A percentile compares a stretch with the other conserved stretches of the same genome.
Conservation (phyloP, 2,797 vertebrate genomes). For the Gymnoscopelus braueri region DNA sequence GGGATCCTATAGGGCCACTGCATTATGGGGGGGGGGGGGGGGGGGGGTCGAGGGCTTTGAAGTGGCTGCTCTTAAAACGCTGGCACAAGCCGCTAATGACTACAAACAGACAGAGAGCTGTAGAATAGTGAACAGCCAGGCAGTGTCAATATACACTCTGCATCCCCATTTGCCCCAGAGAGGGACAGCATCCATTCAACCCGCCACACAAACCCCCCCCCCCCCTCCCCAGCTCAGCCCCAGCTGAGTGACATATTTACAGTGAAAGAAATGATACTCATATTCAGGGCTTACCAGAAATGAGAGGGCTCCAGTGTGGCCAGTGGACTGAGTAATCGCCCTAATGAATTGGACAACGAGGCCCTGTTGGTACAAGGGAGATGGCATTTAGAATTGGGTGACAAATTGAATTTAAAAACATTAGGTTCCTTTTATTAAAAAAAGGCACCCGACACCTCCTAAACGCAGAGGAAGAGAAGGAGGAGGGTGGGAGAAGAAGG, state of each 20-base stretch:
- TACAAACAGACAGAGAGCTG: slow-evolving; percentile 42
- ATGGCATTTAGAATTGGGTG: slow-evolving; percentile 82
- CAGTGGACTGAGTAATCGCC: slow-evolving; percentile 84
- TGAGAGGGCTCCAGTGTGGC: slow-evolving; percentile 83
- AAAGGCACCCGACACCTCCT: slow-evolving; percentile 52
- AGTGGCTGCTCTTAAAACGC: slow-evolving; percentile 43
- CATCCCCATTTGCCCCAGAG: slow-evolving; percentile 68
- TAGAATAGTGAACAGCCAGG: slow-evolving; percentile 54
- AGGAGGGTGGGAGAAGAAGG: slow-evolving; percentile 26
- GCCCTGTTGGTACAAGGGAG: slow-evolving; percentile 85
- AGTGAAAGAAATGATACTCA: slow-evolving; percentile 82
- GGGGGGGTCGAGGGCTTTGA: slow-evolving; percentile 14
- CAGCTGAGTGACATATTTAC: slow-evolving; percentile 78
- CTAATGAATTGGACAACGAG: slow-evolving; percentile 87
- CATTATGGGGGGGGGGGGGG: neutral
- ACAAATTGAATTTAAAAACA: slow-evolving; percentile 74
- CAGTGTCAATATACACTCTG: slow-evolving; percentile 65
- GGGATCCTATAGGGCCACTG: neutral
- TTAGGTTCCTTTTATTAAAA: slow-evolving; percentile 40
- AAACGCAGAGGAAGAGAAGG: slow-evolving; percentile 50
- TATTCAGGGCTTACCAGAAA: slow-evolving; percentile 81
- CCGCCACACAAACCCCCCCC: slow-evolving; percentile 9
- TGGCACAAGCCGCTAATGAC: slow-evolving; percentile 39
- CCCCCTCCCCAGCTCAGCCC: slow-evolving; percentile 56
- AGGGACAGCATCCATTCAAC: slow-evolving; percentile 61